phyloP scores from a whole-genome alignment of 2,888 invertebrate genomes.

The Cheilosia vulpina region DNA sequence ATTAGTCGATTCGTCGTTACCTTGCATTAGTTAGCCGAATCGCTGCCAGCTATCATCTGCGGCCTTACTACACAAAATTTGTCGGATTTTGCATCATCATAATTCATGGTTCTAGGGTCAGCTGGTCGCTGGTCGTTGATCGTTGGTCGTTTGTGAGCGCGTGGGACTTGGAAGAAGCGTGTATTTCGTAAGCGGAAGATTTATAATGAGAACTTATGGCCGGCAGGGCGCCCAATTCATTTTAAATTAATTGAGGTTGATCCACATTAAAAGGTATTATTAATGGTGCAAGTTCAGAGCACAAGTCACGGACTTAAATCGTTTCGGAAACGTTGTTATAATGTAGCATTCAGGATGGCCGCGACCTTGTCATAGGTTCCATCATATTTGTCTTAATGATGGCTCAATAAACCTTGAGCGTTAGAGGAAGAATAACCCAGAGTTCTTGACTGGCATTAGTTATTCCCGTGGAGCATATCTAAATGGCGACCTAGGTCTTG shows the following conservation, averaged over 20 bases:
- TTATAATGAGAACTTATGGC: constrained; percentile 38
- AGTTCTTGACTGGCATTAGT: no score
- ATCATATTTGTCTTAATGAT: constrained; percentile 35
- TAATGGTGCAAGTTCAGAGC: neutral
- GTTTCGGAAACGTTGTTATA: constrained; percentile 25
- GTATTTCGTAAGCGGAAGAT: constrained; percentile 61
- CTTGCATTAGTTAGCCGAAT: constrained; percentile 60
- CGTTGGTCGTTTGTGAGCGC: constrained; percentile 28
- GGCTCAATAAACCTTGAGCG: constrained; percentile 36
- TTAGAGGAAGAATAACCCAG: neutral
- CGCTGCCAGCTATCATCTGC: constrained; percentile 50
- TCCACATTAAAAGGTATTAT: constrained; percentile 36
- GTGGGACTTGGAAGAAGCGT: constrained; percentile 37
- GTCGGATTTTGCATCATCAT: constrained; percentile 62
- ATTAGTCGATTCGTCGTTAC: constrained; percentile 70
- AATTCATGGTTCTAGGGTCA: constrained; percentile 35
- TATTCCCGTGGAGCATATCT: no score
- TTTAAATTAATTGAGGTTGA: constrained; percentile 57
- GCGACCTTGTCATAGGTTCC: constrained; percentile 52
- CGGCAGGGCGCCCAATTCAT: constrained; percentile 30
- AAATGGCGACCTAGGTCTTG: no score
- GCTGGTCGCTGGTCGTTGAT: neutral
- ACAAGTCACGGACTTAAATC: constrained; percentile 11
- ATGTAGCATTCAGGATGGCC: constrained; percentile 26
- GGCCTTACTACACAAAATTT: constrained; percentile 45